These are phyloP conservation scores for Microctenopoma lineatum DNA, from an alignment of 2,797 vertebrate genomes.

Conservation along the genomic window DNA sequence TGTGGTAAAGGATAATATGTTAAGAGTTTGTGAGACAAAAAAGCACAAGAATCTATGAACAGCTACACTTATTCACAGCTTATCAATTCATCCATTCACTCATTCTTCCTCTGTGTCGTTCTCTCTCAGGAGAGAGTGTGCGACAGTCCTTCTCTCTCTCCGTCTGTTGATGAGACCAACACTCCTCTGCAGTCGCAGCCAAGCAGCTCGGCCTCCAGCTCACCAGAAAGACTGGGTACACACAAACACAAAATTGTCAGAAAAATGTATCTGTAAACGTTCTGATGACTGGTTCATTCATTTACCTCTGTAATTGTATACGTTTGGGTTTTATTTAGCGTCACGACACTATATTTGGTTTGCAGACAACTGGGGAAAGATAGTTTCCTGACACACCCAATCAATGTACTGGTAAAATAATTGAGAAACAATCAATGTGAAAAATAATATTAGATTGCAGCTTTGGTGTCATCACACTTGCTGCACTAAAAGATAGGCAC, in stretches of 20 bases:
- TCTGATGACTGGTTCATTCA: too few species aligned
- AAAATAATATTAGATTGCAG: too few species aligned
- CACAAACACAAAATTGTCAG: background rate
- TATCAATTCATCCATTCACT: background rate
- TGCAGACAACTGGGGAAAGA: background rate
- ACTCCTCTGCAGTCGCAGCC: constrained; percentile 90
- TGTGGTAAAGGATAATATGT: too few species aligned
- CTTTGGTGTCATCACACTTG: background rate
- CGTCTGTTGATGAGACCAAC: constrained; percentile 88
- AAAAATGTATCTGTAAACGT: too few species aligned
- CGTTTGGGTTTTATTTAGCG: too few species aligned
- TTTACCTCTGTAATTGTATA: too few species aligned
- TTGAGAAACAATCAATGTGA: too few species aligned
- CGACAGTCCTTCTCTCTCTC: constrained; percentile 90
- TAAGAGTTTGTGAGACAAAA: too few species aligned
- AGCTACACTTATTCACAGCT: background rate
- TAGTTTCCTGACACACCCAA: too few species aligned
- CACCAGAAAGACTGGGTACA: constrained; percentile 88
- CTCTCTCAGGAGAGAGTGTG: constrained; percentile 88
- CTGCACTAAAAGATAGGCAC: background rate
- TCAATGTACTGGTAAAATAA: too few species aligned
- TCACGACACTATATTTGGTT: background rate
- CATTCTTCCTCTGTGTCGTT: too few species aligned
- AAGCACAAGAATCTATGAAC: background rate
- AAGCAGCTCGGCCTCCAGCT: constrained; percentile 92